These are phyloP conservation scores for Cinara cedri DNA, from an alignment of 2,888 invertebrate species.

Conservation along the genomic window DNA sequence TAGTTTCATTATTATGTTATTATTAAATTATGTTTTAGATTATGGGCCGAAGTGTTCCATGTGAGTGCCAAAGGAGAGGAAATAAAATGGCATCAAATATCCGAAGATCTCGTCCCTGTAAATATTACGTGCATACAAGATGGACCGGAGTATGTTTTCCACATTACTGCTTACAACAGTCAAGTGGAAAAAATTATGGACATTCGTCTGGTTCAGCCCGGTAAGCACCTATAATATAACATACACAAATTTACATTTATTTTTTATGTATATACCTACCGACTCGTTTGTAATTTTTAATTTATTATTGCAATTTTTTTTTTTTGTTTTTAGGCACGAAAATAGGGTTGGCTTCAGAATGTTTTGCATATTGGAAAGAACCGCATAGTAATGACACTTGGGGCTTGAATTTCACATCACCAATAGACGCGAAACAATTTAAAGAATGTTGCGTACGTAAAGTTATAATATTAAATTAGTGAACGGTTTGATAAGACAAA, in stretches of 20 bases:
- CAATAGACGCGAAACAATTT: constrained; percentile 96
- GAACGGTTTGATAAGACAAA: too few relatives aligned
- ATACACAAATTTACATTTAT: neutral
- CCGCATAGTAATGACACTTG: constrained; percentile 96
- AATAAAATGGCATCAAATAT: constrained; percentile 97
- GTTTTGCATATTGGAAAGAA: constrained; percentile 99
- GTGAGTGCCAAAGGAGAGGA: constrained; percentile 92
- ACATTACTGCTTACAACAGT: constrained; percentile 98
- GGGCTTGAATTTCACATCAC: constrained; percentile 97
- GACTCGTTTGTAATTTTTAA: too few relatives aligned
- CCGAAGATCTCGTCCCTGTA: constrained; percentile 96
- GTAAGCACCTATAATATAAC: constrained; percentile 66
- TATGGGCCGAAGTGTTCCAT: constrained; percentile 99
- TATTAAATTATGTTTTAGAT: constrained; percentile 67
- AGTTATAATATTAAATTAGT: too few relatives aligned
- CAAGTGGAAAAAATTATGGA: constrained; percentile 98
- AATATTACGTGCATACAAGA: constrained; percentile 98
- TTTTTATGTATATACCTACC: neutral
- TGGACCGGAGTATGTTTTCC: constrained; percentile 95
- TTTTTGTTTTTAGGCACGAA: constrained; percentile 83
- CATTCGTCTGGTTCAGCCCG: constrained; percentile 94
- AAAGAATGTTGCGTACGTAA: constrained; percentile 93
- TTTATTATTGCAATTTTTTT: neutral
- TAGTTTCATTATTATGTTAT: neutral
- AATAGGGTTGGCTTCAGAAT: constrained; percentile 96